phyloP scores from a whole-genome alignment of 53 echinoderm and acorn worm species.

The Luidia sarsii region DNA sequence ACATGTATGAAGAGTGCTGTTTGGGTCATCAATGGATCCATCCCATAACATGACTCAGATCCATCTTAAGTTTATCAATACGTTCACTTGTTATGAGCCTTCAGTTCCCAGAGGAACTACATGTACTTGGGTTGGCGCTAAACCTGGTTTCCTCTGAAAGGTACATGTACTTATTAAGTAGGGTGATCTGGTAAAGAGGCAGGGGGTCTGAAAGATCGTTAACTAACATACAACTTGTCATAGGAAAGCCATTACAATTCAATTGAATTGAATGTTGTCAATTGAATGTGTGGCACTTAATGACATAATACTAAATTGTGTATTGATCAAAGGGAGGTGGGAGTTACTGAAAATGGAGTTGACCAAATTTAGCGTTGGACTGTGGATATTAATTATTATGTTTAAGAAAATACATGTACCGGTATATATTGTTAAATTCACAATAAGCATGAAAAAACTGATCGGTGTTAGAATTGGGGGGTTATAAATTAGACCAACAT shows the following conservation, averaged over 20 bases:
- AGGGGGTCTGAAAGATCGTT: not conserved
- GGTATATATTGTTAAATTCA: too few relatives aligned
- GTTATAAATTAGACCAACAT: too few relatives aligned
- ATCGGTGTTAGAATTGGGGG: too few relatives aligned
- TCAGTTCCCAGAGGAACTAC: too few relatives aligned
- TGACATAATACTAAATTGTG: not conserved
- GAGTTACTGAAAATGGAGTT: too few relatives aligned
- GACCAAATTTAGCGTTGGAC: too few relatives aligned
- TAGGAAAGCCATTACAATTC: not conserved
- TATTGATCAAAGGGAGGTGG: not conserved
- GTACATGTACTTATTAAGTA: too few relatives aligned
- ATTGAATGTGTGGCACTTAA: constrained; percentile 1
- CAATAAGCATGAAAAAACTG: too few relatives aligned
- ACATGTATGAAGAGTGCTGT: not conserved
- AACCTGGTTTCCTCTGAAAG: not conserved
- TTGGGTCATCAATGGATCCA: not conserved
- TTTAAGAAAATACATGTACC: too few relatives aligned
- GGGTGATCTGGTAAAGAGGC: not conserved
- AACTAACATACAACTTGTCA: constrained; percentile 1
- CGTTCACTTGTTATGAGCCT: not conserved
- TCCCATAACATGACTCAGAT: constrained; percentile 4
- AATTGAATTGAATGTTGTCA: constrained; percentile 25
- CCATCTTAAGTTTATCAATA: not conserved
- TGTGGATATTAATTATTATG: too few relatives aligned
- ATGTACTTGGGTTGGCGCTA: too few relatives aligned